phyloP scores from a whole-genome alignment of 2,113 vertebrate genomes.

The Cathartes aura region DNA sequence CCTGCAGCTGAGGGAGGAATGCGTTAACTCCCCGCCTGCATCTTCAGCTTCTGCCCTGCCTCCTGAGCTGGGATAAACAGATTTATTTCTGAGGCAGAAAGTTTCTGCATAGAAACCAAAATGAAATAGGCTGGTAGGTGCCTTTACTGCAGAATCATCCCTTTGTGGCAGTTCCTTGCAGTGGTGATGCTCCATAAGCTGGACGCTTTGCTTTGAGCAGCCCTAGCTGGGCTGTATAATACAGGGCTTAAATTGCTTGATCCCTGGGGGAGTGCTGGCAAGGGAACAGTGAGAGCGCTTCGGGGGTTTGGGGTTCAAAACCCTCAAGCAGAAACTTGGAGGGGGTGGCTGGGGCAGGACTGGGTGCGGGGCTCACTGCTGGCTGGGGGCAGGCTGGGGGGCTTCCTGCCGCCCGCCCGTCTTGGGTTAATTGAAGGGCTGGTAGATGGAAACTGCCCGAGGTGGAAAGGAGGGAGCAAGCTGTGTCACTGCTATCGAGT shows the following conservation, averaged over 20 bases:
- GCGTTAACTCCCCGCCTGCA: background rate
- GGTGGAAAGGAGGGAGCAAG: background rate
- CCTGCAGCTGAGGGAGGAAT: background rate
- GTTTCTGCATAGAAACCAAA: background rate
- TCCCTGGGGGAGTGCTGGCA: background rate
- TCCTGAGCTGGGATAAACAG: background rate
- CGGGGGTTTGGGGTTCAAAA: background rate
- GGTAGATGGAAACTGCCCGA: accelerated
- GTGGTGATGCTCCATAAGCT: background rate
- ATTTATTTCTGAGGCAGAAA: background rate
- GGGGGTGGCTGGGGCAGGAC: background rate
- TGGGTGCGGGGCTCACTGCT: background rate
- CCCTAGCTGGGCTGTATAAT: background rate
- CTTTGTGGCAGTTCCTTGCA: background rate
- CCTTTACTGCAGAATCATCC: background rate
- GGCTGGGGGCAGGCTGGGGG: background rate
- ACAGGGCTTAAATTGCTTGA: no score
- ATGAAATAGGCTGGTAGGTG: background rate
- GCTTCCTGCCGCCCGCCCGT: accelerated
- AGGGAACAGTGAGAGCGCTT: background rate
- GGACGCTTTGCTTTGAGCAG: background rate
- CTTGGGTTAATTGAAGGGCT: background rate
- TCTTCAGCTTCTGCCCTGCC: background rate
- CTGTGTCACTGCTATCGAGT: background rate
- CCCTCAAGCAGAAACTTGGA: background rate